A percentile compares a stretch with the other conserved stretches of the same genome.
phyloP scores from a whole-genome alignment of 2,888 invertebrate genomes.

The Ichneumoninae sp. region DNA sequence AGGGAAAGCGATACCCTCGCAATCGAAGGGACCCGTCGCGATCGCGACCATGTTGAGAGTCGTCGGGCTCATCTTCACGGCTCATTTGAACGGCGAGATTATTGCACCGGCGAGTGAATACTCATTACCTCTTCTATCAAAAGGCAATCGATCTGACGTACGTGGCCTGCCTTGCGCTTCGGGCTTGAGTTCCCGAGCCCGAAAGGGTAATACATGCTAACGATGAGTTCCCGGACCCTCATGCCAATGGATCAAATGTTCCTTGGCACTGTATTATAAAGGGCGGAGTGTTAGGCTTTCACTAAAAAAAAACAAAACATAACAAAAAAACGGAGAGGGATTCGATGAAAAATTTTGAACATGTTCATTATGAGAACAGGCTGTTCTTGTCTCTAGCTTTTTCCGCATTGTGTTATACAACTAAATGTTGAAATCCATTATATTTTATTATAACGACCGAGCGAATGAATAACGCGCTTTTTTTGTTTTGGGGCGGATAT shows the following conservation, averaged over 20 bases:
- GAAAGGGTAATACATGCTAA: slow-evolving; percentile 75
- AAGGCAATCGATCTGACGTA: not conserved
- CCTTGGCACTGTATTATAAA: not conserved
- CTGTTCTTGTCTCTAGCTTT: too few relatives aligned
- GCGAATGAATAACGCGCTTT: too few relatives aligned
- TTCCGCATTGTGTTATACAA: not conserved
- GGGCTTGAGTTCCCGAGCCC: not conserved
- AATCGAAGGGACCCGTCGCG: not conserved
- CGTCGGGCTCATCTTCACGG: not conserved
- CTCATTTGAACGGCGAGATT: not conserved
- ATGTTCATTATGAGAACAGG: not conserved
- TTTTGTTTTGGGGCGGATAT: too few relatives aligned
- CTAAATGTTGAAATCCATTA: not conserved
- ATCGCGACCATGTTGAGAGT: not conserved
- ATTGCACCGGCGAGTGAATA: not conserved
- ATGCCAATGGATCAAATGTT: slow-evolving; percentile 39
- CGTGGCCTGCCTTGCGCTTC: not conserved
- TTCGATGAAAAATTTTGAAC: not conserved
- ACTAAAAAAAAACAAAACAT: not conserved
- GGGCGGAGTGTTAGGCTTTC: not conserved
- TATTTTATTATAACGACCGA: not conserved
- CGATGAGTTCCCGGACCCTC: slow-evolving; percentile 38
- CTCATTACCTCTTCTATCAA: not conserved
- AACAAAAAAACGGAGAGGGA: not conserved
- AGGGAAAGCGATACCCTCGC: slow-evolving; percentile 3